Evolutionary conservation across 2,888 invertebrate genomes (phyloP).

Genomic region (Tethea ocularis): DNA sequence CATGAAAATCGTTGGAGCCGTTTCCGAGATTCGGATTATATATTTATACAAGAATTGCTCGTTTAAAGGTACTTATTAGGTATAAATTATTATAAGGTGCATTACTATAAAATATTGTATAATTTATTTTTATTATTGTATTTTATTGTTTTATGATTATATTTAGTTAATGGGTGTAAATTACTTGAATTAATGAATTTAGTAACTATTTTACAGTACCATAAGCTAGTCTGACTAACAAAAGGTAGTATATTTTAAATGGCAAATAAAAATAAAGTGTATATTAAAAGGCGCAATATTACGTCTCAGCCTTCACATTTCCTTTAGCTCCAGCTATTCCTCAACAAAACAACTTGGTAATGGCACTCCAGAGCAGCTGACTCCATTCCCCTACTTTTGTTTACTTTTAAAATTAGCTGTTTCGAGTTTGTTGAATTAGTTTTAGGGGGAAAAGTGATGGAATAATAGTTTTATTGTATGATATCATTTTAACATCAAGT

Average conservation of each 20-base stretch:
- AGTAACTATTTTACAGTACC: no score
- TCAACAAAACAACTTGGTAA: background rate
- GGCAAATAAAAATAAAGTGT: background rate
- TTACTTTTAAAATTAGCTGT: background rate
- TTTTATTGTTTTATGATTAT: no score
- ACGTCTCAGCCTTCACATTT: background rate
- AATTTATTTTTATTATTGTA: no score
- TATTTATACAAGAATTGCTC: no score
- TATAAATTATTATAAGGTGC: no score
- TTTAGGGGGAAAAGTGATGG: background rate
- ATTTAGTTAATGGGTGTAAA: no score
- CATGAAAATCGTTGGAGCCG: no score
- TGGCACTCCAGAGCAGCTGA: constrained; percentile 3
- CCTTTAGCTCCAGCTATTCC: background rate
- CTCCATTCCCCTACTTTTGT: background rate
- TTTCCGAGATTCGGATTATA: no score
- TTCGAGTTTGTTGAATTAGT: background rate
- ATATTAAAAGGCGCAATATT: background rate
- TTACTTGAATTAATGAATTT: no score
- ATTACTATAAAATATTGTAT: no score
- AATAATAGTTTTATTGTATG: background rate
- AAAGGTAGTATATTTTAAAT: background rate
- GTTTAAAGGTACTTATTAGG: no score
- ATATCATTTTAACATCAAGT: no score
- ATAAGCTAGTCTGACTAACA: background rate